phyloP scores from a whole-genome alignment of 2,888 invertebrate species.

The Plebejus melissa region DNA sequence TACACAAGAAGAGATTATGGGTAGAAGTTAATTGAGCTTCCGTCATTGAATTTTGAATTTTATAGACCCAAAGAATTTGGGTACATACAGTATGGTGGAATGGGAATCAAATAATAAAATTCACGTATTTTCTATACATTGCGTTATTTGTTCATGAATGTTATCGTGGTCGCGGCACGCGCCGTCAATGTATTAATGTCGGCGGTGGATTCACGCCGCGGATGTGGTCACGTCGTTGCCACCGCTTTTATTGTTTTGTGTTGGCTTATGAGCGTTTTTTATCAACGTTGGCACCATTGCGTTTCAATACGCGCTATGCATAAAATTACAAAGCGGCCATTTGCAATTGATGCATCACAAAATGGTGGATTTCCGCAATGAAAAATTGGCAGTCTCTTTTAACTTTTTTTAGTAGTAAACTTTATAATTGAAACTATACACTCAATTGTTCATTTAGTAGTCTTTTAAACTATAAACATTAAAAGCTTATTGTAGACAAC shows the following conservation, averaged over 20 bases:
- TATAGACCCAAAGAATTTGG: neutral
- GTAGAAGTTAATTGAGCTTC: neutral
- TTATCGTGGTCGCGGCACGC: conserved; percentile 37
- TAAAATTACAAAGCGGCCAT: conserved; percentile 18
- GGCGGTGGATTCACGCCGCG: conserved; percentile 54
- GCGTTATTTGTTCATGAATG: conserved; percentile 11
- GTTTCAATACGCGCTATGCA: conserved; percentile 18
- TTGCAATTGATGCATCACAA: conserved; percentile 13
- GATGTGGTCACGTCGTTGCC: conserved; percentile 42
- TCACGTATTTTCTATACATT: conserved; percentile 1
- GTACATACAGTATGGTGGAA: neutral
- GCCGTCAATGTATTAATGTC: conserved; percentile 61
- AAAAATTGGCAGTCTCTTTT: neutral
- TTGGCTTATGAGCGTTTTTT: conserved; percentile 25
- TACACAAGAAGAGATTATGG: too few relatives aligned
- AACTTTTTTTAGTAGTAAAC: neutral
- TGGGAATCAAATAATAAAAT: neutral
- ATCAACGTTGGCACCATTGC: conserved; percentile 19
- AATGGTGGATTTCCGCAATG: neutral
- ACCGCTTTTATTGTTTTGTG: conserved; percentile 42
- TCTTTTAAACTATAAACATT: too few relatives aligned
- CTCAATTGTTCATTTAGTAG: too few relatives aligned
- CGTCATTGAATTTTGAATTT: neutral
- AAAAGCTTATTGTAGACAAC: too few relatives aligned
- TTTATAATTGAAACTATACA: too few relatives aligned